Conservation (phyloP, 2,113 vertebrate genomes). For the Vanacampus margaritifer region DNA sequence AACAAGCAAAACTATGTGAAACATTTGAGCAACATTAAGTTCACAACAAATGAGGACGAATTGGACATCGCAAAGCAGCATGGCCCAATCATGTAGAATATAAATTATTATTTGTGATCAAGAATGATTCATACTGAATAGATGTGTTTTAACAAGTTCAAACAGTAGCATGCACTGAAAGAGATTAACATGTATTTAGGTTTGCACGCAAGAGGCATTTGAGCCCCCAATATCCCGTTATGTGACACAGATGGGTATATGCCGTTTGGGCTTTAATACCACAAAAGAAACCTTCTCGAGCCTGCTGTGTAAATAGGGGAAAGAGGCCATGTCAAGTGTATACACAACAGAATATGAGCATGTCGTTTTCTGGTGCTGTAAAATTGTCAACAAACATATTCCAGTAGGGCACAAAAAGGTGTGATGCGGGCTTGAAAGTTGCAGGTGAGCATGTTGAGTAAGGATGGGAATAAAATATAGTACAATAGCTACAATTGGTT, state of each 20-base stretch:
- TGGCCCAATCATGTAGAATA: neutral
- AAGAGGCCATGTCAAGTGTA: slow-evolving; percentile 9
- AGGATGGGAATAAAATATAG: neutral
- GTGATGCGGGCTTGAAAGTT: neutral
- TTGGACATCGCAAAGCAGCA: neutral
- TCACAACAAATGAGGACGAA: neutral
- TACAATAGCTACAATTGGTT: neutral
- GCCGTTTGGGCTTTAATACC: slow-evolving; percentile 53
- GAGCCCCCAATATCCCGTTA: slow-evolving; percentile 52
- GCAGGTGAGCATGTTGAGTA: neutral
- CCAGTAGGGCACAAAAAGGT: neutral
- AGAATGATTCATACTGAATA: slow-evolving; percentile 20
- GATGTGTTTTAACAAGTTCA: slow-evolving; percentile 32
- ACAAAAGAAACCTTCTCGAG: slow-evolving; percentile 49
- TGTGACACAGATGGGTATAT: slow-evolving; percentile 60
- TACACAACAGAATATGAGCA: slow-evolving; percentile 35
- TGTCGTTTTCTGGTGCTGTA: slow-evolving; percentile 11
- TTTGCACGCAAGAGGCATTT: slow-evolving; percentile 50
- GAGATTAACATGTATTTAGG: slow-evolving; percentile 51
- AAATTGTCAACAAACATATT: slow-evolving; percentile 5
- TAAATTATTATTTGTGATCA: slow-evolving; percentile 18
- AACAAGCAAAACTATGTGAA: neutral
- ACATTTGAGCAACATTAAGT: neutral
- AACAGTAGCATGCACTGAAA: slow-evolving; percentile 32
- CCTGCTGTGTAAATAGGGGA: slow-evolving; percentile 26